Conservation (phyloP, 2,113 vertebrate species). For the Equus quagga region DNA sequence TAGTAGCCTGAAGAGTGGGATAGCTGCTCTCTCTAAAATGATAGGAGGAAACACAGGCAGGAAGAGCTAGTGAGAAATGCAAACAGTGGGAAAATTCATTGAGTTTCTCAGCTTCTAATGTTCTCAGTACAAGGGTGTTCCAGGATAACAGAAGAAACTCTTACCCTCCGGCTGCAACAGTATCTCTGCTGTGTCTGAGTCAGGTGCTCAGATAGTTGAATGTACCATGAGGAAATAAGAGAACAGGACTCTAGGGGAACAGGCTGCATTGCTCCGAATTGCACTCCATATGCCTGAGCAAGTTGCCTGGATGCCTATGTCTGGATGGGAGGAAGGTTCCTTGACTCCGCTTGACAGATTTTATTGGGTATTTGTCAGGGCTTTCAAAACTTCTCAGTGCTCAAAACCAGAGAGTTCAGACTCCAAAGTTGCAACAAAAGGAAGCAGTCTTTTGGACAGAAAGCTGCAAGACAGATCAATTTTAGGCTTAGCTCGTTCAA, state of each 20-base stretch:
- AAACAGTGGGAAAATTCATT: slow-evolving; percentile 1
- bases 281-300: not conserved
- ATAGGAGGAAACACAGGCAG: not conserved
- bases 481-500: slow-evolving; percentile 23
- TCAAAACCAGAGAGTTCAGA: not conserved
- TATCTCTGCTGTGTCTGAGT: slow-evolving; percentile 16
- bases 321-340: not conserved
- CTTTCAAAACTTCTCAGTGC: slow-evolving; percentile 24
- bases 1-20: not conserved
- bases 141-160: slow-evolving; percentile 62
- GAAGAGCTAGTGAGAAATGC: slow-evolving; percentile 15
- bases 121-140: slow-evolving; percentile 52
- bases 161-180: not conserved
- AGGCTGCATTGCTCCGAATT: not conserved
- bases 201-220: slow-evolving; percentile 41
- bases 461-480: slow-evolving; percentile 60
- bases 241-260: not conserved
- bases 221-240: not conserved
- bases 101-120: slow-evolving; percentile 32
- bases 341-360: slow-evolving; percentile 26
- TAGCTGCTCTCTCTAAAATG: not conserved
- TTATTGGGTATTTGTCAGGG: not conserved
- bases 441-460: slow-evolving; percentile 1
- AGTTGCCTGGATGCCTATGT: not conserved
- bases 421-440: not conserved